Evolutionary conservation across 2,113 vertebrate species (phyloP), one percentile per base, ranked within the genome.

Genomic region (Acrocephalus arundinaceus): DNA sequence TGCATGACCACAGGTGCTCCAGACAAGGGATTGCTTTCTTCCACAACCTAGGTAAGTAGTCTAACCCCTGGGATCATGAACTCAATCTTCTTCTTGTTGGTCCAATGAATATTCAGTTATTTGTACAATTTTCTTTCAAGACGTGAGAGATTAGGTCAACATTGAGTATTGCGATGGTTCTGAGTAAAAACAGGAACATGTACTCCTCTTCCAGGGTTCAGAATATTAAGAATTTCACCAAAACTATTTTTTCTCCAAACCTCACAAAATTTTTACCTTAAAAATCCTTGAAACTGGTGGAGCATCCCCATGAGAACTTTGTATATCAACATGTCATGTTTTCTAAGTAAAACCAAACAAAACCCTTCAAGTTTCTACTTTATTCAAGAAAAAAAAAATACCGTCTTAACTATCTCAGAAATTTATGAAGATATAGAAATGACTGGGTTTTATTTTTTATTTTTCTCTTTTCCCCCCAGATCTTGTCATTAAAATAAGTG

Each of bases 361-460:
- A 54, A 3, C 0, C 6, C 18, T 8, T 4, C 1, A 11, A 37
- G 11, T 48, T 55, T 31, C 4, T 63, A 15, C 4, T 23, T 54
- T 63, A 43, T 51, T 55, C 28, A 67, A 63, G 18, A 23, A 72
- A 87, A 45, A 49, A 63, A 27, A 9, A 25, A 35, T 35, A 35
- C 13, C 37, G 1, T 10, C 76, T 25, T 37, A 15, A 74, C 2
- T 3, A 20, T 31, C 10, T 87, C 17, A 63, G 10, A 33, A 89
- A 37, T 51, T 48, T 58, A n/a, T 48, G 11, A 82, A 65, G 31
- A 7, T 8, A 67, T 5, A 76, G 0, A 27, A 20, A 70, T 20
- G 1, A 31, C 6, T 39, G 5, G 6, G 51, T 31, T 1, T 12
- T 20, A 1, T 13, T 7, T 43, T 25, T 12, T 8, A 3, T 8